Conservation (phyloP, 2,113 vertebrate genomes). For the Oreochromis niloticus region DNA sequence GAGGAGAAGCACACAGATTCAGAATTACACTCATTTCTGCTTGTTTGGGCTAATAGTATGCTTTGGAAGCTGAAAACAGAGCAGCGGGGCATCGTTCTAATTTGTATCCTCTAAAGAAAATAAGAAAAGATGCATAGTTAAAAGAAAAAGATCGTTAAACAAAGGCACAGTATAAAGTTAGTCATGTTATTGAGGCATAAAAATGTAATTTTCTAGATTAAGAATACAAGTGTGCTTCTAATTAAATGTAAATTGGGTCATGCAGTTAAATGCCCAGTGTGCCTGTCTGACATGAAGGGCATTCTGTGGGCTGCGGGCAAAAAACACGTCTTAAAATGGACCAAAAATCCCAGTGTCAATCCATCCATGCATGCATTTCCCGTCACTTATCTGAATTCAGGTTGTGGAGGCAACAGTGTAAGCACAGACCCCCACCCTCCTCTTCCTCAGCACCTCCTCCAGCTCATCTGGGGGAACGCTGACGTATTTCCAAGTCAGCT, state of each 20-base stretch:
- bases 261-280: slow-evolving; percentile 14
- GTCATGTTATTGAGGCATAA: slow-evolving; percentile 29
- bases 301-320: slow-evolving; percentile 1
- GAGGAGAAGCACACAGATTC: slow-evolving; percentile 39
- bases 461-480: not conserved
- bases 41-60: slow-evolving; percentile 71
- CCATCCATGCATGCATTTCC: not conserved
- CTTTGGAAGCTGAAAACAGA: slow-evolving; percentile 61
- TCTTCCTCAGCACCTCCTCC: not conserved
- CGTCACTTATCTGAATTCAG: not conserved
- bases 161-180: slow-evolving; percentile 43
- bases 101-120: slow-evolving; percentile 52
- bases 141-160: slow-evolving; percentile 28
- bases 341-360: not conserved
- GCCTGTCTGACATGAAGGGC: not conserved
- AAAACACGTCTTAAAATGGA: not conserved
- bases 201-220: not conserved
- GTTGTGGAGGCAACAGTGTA: not conserved
- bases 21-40: slow-evolving; percentile 62
- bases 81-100: slow-evolving; percentile 67
- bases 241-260: slow-evolving; percentile 56
- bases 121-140: not conserved
- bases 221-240: slow-evolving; percentile 24
- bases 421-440: not conserved
- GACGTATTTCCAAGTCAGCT: not conserved